phyloP scores from a whole-genome alignment of 2,888 invertebrate species.

The Timandra comae region DNA sequence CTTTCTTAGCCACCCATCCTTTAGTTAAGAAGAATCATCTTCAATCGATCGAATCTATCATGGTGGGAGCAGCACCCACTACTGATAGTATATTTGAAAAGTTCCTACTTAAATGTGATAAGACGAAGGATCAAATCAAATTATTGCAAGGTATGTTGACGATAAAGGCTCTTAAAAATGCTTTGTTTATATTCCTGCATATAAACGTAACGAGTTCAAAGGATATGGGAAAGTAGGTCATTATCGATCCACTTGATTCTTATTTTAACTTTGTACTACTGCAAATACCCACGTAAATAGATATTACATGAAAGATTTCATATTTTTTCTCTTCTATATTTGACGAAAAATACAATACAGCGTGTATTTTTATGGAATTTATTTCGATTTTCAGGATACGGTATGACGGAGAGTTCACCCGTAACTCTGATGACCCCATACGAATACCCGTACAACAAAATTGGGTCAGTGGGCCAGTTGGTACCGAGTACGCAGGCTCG shows the following conservation, averaged over 20 bases:
- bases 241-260: not conserved
- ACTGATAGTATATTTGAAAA: conserved; percentile 79
- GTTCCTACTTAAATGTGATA: conserved; percentile 77
- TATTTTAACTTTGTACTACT: no score
- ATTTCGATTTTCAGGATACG: conserved; percentile 69
- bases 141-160: conserved; percentile 56
- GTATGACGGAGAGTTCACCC: conserved; percentile 83
- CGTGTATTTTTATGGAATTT: not conserved
- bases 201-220: not conserved
- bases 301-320: no score
- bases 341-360: no score
- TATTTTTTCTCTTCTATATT: no score
- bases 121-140: conserved; percentile 64
- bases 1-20: conserved; percentile 85
- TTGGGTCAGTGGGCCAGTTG: conserved; percentile 82
- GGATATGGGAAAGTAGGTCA: not conserved
- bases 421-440: conserved; percentile 78
- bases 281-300: no score
- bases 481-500: conserved; percentile 82
- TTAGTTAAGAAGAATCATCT: conserved; percentile 81
- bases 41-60: conserved; percentile 77
- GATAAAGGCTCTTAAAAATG: no score
- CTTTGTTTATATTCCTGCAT: no score
- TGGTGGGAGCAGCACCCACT: conserved; percentile 86
- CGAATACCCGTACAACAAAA: conserved; percentile 75